Percentiles rank a stretch among this genome's conserved stretches.
Conservation (phyloP, 2,888 invertebrate genomes). For the Phengaris arion region DNA sequence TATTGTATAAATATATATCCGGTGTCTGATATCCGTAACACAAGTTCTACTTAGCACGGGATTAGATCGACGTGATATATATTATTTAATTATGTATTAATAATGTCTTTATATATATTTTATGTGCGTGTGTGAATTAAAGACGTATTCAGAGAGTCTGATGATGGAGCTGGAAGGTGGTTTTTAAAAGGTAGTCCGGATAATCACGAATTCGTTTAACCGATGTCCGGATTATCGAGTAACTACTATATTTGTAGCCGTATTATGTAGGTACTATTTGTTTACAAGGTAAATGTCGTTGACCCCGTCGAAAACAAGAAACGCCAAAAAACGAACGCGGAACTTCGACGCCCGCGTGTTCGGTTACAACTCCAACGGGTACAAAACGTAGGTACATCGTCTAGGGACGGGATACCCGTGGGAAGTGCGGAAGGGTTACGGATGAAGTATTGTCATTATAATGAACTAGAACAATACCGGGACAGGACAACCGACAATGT, state of each 20-base stretch:
- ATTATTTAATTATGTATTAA: no score
- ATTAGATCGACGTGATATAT: no score
- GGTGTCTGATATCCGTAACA: no score
- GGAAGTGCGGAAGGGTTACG: constrained; percentile 43
- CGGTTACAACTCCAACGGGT: constrained; percentile 7
- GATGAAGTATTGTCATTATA: constrained; percentile 36
- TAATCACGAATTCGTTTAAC: background rate
- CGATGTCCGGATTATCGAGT: background rate
- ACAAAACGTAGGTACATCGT: background rate
- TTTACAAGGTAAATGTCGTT: background rate
- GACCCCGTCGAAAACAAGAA: constrained; percentile 7
- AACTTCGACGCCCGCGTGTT: constrained; percentile 1
- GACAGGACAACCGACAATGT: background rate
- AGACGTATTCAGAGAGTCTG: no score
- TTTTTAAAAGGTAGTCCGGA: no score
- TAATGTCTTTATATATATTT: no score
- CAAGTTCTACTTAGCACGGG: no score
- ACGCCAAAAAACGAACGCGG: constrained; percentile 15
- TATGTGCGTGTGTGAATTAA: no score
- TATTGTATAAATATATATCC: no score
- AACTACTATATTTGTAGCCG: background rate
- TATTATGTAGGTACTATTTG: background rate
- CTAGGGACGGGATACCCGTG: constrained; percentile 40
- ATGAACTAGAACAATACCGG: constrained; percentile 25
- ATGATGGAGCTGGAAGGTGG: no score